These are phyloP conservation scores for Pantherophis alleghaniensis DNA, from an alignment of 2,797 vertebrate species.

Conservation along the genomic window DNA sequence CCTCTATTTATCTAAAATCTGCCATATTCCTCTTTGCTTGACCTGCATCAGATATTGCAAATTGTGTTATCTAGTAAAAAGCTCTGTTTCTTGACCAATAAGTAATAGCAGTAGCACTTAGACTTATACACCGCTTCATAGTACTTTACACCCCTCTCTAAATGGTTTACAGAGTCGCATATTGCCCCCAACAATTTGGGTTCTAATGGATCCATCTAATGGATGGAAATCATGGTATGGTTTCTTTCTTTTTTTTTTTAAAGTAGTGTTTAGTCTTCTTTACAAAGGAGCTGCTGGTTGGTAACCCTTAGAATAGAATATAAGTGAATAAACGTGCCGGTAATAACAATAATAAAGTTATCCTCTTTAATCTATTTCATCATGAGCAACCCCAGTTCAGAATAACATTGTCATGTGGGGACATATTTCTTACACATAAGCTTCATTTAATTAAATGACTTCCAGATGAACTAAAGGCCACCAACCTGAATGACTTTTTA, in stretches of 20 bases:
- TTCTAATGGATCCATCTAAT: background rate
- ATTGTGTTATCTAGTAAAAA: background rate
- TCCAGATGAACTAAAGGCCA: background rate
- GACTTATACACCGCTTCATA: too few species aligned
- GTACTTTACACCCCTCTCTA: too few species aligned
- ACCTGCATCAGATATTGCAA: background rate
- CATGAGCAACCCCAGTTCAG: background rate
- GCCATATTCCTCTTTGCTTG: background rate
- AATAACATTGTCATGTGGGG: background rate
- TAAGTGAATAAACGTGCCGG: background rate
- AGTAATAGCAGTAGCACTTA: background rate
- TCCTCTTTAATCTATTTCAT: background rate
- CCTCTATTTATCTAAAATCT: background rate
- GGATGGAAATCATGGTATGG: background rate
- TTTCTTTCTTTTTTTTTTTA: background rate
- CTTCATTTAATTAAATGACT: background rate
- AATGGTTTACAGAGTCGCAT: too few species aligned
- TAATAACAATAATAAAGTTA: background rate
- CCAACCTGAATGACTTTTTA: background rate
- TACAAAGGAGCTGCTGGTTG: background rate
- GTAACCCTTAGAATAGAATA: background rate
- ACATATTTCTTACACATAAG: background rate
- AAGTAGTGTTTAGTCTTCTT: background rate
- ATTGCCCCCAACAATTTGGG: too few species aligned
- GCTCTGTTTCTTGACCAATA: background rate